Conservation (phyloP, 2,113 vertebrate species). For the Indri indri region DNA sequence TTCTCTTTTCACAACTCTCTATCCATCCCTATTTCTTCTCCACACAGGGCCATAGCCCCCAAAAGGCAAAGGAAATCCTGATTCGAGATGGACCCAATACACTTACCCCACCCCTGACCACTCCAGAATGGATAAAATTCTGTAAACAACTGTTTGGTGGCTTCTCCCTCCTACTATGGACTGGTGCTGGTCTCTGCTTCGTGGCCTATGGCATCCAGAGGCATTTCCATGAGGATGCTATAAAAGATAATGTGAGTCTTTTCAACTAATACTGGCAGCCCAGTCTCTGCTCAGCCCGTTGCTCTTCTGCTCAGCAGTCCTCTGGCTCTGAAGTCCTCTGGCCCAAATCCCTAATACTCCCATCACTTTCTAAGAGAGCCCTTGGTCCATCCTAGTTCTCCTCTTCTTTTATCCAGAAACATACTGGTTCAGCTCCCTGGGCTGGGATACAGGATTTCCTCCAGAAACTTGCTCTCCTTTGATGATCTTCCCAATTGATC, state of each 20-base stretch:
- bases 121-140: constrained; percentile 92
- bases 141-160: constrained; percentile 91
- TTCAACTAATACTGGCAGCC: background rate
- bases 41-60: constrained; percentile 84
- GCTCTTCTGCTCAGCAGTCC: background rate
- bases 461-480: background rate
- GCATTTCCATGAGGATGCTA: constrained; percentile 75
- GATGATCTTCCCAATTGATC: background rate
- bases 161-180: constrained; percentile 92
- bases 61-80: constrained; percentile 84
- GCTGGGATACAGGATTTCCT: background rate
- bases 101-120: constrained; percentile 87
- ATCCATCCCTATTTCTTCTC: background rate
- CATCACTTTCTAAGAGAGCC: background rate
- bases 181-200: constrained; percentile 89
- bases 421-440: background rate
- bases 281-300: no score
- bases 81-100: constrained; percentile 85
- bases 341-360: background rate
- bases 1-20: background rate
- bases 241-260: constrained; percentile 89
- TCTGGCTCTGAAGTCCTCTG: background rate
- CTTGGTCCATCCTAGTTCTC: background rate
- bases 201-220: constrained; percentile 88
- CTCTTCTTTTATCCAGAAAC: background rate